These are phyloP conservation scores for Rotaria macrura DNA, from an alignment of 2,888 invertebrate species.

Conservation along the genomic window DNA sequence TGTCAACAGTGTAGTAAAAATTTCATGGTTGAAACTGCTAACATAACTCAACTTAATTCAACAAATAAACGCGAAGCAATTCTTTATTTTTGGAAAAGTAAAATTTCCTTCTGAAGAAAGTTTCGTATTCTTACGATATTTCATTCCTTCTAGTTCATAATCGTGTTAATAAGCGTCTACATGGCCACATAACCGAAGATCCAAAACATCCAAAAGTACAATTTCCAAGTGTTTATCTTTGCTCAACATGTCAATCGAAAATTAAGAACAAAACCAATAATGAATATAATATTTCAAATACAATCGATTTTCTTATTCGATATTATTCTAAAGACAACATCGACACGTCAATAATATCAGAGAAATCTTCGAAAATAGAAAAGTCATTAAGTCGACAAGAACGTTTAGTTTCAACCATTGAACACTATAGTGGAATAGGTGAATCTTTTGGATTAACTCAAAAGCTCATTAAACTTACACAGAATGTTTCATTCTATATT, in stretches of 20 bases:
- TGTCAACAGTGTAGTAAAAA: slow-evolving; percentile 79
- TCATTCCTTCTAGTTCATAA: slow-evolving; percentile 50
- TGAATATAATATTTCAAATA: not conserved
- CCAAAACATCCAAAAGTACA: slow-evolving; percentile 75
- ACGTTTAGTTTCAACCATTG: not conserved
- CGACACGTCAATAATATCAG: not conserved
- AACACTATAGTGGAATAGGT: not conserved
- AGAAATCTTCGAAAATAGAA: not conserved
- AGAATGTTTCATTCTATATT: not conserved
- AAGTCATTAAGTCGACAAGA: not conserved
- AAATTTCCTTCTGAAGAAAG: not conserved
- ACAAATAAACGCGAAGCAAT: slow-evolving; percentile 63
- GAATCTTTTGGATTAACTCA: not conserved
- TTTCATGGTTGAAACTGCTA: slow-evolving; percentile 71
- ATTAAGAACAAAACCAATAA: not conserved
- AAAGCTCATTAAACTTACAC: not conserved
- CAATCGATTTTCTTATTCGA: not conserved
- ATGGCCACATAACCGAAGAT: slow-evolving; percentile 74
- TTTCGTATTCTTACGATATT: not conserved
- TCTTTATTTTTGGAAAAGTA: slow-evolving; percentile 73
- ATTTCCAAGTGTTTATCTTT: slow-evolving; percentile 65
- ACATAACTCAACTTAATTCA: slow-evolving; percentile 59
- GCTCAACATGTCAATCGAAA: slow-evolving; percentile 52
- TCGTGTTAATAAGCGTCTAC: slow-evolving; percentile 71
- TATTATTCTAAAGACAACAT: not conserved